phyloP scores from a whole-genome alignment of 2,888 invertebrate genomes.

The Oscheius sp. region DNA sequence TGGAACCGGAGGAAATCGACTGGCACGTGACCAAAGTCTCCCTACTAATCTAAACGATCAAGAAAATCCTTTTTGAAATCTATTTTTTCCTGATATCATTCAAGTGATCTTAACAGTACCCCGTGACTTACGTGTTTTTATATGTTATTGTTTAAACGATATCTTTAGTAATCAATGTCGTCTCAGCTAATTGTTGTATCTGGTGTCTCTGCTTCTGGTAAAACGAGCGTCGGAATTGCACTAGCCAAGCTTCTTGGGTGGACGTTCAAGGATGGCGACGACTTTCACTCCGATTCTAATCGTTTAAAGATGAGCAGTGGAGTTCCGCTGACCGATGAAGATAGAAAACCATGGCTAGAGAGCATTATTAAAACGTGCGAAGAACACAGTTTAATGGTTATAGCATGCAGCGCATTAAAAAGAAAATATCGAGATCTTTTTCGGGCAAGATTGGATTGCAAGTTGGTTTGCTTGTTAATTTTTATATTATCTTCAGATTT shows the following conservation, averaged over 20 bases:
- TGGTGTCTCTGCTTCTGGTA: neutral
- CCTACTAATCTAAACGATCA: too few relatives aligned
- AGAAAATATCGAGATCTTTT: conserved; percentile 61
- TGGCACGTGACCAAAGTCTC: too few relatives aligned
- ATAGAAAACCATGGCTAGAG: conserved; percentile 70
- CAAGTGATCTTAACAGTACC: too few relatives aligned
- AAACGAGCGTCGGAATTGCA: neutral
- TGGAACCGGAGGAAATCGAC: too few relatives aligned
- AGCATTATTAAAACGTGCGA: conserved; percentile 34
- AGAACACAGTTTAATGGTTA: conserved; percentile 18
- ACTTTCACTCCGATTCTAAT: neutral
- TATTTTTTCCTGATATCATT: too few relatives aligned
- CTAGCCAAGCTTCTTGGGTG: neutral
- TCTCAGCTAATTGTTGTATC: neutral
- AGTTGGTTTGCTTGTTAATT: neutral
- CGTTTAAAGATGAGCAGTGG: neutral
- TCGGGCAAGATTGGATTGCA: neutral
- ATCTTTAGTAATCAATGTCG: too few relatives aligned
- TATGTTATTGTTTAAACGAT: too few relatives aligned
- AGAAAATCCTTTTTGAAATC: too few relatives aligned
- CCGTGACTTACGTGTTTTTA: too few relatives aligned
- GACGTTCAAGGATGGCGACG: conserved; percentile 18
- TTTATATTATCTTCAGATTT: neutral
- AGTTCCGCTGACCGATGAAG: conserved; percentile 60
- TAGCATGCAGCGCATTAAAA: conserved; percentile 71